Evolutionary conservation across 2,797 vertebrate genomes (phyloP).

Genomic region (Zalophus californianus): DNA sequence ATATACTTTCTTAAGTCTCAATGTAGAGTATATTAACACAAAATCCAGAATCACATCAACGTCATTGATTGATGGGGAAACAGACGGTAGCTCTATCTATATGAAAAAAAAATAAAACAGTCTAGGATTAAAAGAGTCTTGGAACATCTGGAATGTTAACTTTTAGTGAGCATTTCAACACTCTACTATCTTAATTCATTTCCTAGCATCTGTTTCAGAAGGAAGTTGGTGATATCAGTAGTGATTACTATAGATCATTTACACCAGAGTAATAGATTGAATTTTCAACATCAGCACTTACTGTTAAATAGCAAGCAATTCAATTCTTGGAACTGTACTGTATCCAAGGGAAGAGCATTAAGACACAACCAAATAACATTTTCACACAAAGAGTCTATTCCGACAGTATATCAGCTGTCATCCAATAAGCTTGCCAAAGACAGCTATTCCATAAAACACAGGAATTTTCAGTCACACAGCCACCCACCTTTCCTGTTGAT

Average conservation of each 20-base stretch:
- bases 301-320: conserved; percentile 80
- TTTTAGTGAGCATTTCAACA: conserved; percentile 79
- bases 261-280: conserved; percentile 73
- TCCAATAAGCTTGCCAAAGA: conserved; percentile 64
- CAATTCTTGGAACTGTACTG: conserved; percentile 55
- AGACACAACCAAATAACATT: conserved; percentile 68
- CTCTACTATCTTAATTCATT: conserved; percentile 82
- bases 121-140: neutral
- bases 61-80: conserved; percentile 31
- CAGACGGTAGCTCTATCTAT: conserved; percentile 26
- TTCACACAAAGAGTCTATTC: conserved; percentile 66
- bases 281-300: conserved; percentile 78
- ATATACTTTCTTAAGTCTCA: neutral
- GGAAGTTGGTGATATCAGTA: conserved; percentile 74
- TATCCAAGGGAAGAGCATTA: conserved; percentile 66
- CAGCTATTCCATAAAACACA: neutral
- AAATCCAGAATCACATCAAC: conserved; percentile 17
- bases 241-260: conserved; percentile 78
- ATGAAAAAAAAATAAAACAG: neutral
- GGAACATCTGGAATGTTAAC: conserved; percentile 76
- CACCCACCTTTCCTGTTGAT: conserved; percentile 24
- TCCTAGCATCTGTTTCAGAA: conserved; percentile 83
- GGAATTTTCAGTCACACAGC: neutral
- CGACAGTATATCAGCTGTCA: conserved; percentile 62
- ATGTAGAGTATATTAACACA: conserved; percentile 4